phyloP scores from a whole-genome alignment of 1,140 invertebrate genomes.

The Thalassaphorura encarpata region DNA sequence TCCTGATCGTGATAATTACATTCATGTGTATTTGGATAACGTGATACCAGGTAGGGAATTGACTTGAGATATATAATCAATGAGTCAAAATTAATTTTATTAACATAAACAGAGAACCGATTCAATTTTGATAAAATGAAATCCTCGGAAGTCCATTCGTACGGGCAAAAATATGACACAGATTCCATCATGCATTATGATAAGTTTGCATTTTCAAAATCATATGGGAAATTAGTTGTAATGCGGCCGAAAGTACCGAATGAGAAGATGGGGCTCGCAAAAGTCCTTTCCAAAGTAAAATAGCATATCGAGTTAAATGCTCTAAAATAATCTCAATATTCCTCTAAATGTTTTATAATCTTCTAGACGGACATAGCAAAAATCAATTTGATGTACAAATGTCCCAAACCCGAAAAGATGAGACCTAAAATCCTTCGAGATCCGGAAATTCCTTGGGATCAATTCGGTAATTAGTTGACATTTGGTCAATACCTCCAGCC shows the following conservation, averaged over 20 bases:
- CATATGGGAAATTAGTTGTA: not conserved
- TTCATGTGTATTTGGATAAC: constrained; percentile 37
- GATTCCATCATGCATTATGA: constrained; percentile 12
- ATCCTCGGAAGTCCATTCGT: not conserved
- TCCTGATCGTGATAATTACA: constrained; percentile 39
- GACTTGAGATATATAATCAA: not conserved
- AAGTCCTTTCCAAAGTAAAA: constrained; percentile 3
- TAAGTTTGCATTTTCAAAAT: not conserved
- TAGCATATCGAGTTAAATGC: no score
- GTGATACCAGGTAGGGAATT: constrained; percentile 40
- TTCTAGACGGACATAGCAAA: constrained; percentile 1
- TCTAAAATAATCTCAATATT: no score
- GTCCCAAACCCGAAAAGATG: not conserved
- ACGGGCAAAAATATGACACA: not conserved
- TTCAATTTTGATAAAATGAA: constrained; percentile 14
- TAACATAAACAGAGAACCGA: constrained; percentile 2
- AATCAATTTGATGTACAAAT: constrained; percentile 4
- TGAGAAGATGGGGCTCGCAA: constrained; percentile 5
- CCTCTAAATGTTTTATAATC: no score
- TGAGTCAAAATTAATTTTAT: not conserved
- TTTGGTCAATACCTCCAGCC: not conserved
- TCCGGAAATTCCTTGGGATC: no score
- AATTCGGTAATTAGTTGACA: not conserved
- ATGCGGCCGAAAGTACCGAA: not conserved
- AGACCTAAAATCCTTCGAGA: not conserved